phyloP scores from a whole-genome alignment of 2,797 vertebrate species.

The Ammospiza maritima region DNA sequence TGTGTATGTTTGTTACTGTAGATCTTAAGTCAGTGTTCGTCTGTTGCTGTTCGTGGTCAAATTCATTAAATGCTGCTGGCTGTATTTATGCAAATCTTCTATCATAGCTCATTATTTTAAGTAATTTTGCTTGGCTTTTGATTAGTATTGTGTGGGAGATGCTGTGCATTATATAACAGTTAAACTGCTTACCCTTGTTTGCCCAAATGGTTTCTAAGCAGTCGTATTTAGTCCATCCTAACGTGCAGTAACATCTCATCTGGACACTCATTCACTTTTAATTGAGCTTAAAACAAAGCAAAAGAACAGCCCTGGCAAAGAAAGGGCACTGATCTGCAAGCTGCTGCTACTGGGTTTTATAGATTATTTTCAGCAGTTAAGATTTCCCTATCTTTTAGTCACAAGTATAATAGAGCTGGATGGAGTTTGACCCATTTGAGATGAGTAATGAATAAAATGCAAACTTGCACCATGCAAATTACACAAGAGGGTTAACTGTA shows the following conservation, averaged over 20 bases:
- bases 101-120: slow-evolving; percentile 43
- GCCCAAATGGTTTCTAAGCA: slow-evolving; percentile 33
- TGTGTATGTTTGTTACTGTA: accelerated
- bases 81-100: neutral
- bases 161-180: slow-evolving; percentile 33
- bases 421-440: neutral
- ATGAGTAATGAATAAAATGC: neutral
- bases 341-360: neutral
- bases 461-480: neutral
- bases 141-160: slow-evolving; percentile 44
- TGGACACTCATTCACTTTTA: neutral
- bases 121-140: slow-evolving; percentile 32
- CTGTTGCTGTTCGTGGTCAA: neutral
- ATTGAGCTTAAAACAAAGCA: neutral
- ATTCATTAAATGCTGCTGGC: neutral
- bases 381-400: neutral
- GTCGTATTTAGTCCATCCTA: neutral
- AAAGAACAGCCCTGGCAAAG: neutral
- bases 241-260: neutral
- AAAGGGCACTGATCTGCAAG: neutral
- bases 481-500: neutral
- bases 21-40: neutral
- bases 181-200: slow-evolving; percentile 52
- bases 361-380: neutral
- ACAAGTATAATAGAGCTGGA: neutral